Conservation (phyloP, 2,888 invertebrate species). For the Drymonia ruficornis region DNA sequence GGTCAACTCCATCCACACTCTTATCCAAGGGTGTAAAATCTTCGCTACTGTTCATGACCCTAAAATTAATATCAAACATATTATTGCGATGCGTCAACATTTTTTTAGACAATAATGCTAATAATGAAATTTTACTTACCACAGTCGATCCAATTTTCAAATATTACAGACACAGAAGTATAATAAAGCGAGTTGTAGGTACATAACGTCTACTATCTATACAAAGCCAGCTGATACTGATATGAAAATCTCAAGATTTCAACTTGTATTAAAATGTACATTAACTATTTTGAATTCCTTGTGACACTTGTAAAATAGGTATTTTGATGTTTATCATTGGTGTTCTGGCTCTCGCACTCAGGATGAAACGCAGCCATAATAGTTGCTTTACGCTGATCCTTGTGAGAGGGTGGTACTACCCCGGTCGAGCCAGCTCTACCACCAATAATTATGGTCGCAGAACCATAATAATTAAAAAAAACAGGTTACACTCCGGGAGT, state of each 20-base stretch:
- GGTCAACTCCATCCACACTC: not conserved
- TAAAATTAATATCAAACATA: not conserved
- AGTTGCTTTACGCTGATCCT: too few relatives aligned
- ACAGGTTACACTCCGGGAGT: too few relatives aligned
- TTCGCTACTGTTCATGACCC: slow-evolving; percentile 5
- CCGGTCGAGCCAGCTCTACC: too few relatives aligned
- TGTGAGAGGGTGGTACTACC: too few relatives aligned
- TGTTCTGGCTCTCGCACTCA: too few relatives aligned
- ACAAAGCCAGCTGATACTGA: slow-evolving; percentile 34
- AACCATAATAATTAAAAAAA: too few relatives aligned
- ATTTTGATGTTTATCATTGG: not conserved
- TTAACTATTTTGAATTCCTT: not conserved
- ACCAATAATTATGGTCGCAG: too few relatives aligned
- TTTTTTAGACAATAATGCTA: too few relatives aligned
- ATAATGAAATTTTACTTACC: not conserved
- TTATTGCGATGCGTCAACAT: not conserved
- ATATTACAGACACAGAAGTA: slow-evolving; percentile 1
- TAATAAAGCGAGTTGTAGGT: slow-evolving; percentile 14
- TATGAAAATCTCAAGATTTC: slow-evolving; percentile 36
- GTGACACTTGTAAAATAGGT: not conserved
- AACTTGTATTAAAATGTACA: slow-evolving; percentile 2
- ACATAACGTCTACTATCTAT: slow-evolving; percentile 35
- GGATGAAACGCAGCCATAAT: too few relatives aligned
- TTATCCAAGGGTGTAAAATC: not conserved
- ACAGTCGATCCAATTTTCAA: not conserved